phyloP scores from a whole-genome alignment of 2,888 invertebrate species.

The Dione vanillae region DNA sequence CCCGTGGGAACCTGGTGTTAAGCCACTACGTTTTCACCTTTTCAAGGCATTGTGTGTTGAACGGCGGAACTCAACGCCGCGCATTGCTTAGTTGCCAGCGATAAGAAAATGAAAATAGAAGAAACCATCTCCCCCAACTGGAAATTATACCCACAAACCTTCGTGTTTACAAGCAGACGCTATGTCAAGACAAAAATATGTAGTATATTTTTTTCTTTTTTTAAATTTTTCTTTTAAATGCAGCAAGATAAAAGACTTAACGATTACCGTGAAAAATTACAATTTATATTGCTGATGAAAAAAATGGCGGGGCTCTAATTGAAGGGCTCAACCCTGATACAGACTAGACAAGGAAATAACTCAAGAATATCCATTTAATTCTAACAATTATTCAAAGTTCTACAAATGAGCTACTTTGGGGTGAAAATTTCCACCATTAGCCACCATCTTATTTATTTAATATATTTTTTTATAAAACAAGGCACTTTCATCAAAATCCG shows the following conservation, averaged over 20 bases:
- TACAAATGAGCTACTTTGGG: constrained; percentile 50
- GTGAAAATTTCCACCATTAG: constrained; percentile 27
- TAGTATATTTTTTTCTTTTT: too few relatives aligned
- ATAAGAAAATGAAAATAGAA: too few relatives aligned
- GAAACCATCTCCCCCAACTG: too few relatives aligned
- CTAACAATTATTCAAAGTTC: constrained; percentile 51
- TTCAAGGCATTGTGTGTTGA: too few relatives aligned
- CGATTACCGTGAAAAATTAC: constrained; percentile 16
- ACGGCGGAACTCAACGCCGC: too few relatives aligned
- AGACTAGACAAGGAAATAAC: constrained; percentile 54
- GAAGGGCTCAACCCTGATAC: constrained; percentile 39
- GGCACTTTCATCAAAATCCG: background rate
- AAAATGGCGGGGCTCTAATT: constrained; percentile 25
- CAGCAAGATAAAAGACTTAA: background rate
- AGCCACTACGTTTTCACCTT: too few relatives aligned
- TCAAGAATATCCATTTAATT: constrained; percentile 52
- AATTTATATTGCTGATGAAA: constrained; percentile 25
- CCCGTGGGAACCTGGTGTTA: too few relatives aligned
- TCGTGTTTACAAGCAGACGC: too few relatives aligned
- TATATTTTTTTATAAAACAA: constrained; percentile 16
- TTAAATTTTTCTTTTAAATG: background rate
- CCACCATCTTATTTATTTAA: constrained; percentile 10
- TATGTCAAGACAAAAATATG: too few relatives aligned
- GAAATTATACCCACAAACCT: too few relatives aligned
- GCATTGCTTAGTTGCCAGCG: too few relatives aligned